Percentiles rank a stretch among this genome's conserved stretches.
Evolutionary conservation across 2,797 vertebrate species (phyloP).

Genomic region (Lutra lutra): DNA sequence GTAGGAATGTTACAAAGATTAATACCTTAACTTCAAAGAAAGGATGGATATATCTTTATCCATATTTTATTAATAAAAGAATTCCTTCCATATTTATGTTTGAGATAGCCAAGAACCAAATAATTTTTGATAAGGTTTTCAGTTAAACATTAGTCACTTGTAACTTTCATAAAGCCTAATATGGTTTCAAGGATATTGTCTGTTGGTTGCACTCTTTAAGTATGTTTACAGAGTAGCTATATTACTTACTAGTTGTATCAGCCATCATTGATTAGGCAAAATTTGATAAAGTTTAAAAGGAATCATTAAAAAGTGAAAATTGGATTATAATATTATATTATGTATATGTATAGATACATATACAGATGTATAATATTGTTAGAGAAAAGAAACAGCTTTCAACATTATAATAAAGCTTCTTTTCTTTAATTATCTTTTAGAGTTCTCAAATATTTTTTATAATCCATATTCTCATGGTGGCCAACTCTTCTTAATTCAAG

Average conservation of each 20-base stretch:
- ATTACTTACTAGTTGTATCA: neutral
- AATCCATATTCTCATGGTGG: neutral
- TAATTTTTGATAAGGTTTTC: constrained; percentile 29
- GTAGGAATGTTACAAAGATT: constrained; percentile 31
- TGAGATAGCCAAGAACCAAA: neutral
- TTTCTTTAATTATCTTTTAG: neutral
- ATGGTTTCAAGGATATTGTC: constrained; percentile 20
- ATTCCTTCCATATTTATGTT: constrained; percentile 35
- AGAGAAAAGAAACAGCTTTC: constrained; percentile 16
- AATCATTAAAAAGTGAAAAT: constrained; percentile 9
- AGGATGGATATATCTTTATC: neutral
- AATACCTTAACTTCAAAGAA: constrained; percentile 5
- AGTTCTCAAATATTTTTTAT: neutral
- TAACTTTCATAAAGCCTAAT: neutral
- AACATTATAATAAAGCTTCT: constrained; percentile 6
- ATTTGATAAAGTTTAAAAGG: constrained; percentile 27
- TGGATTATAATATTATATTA: neutral
- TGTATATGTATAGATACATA: no score
- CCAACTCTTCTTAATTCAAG: neutral
- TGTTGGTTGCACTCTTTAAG: constrained; percentile 27
- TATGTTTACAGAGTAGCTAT: neutral
- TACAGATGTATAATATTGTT: neutral
- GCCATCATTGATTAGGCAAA: neutral
- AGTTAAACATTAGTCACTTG: neutral
- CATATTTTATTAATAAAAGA: constrained; percentile 24